phyloP scores from a whole-genome alignment of 2,888 invertebrate genomes.

The Baronia brevicornis region DNA sequence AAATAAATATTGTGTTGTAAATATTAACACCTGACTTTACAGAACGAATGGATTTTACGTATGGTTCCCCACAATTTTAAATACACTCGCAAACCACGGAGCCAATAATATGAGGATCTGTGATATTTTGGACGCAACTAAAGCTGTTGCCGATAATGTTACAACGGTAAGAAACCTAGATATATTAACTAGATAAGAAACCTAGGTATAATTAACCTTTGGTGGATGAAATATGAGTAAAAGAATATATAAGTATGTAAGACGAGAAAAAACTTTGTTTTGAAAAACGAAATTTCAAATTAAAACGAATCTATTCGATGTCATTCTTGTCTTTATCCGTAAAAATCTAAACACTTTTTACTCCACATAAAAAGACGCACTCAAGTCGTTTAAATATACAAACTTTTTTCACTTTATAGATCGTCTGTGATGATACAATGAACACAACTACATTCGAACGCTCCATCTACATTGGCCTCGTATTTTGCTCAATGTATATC shows the following conservation, averaged over 20 bases:
- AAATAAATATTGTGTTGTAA: too few species aligned
- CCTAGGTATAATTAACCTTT: too few species aligned
- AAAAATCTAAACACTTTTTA: too few species aligned
- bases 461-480: constrained; percentile 79
- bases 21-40: constrained; percentile 20
- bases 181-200: too few species aligned
- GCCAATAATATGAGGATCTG: constrained; percentile 55
- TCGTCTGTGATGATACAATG: constrained; percentile 69
- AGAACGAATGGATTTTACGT: constrained; percentile 75
- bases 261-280: too few species aligned
- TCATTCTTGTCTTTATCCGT: too few species aligned
- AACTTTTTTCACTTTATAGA: constrained; percentile 20
- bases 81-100: constrained; percentile 61
- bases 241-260: too few species aligned
- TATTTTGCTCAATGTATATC: constrained; percentile 79
- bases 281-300: too few species aligned
- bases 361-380: too few species aligned
- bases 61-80: constrained; percentile 77
- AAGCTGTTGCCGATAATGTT: constrained; percentile 30
- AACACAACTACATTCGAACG: constrained; percentile 78
- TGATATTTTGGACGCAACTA: constrained; percentile 49
- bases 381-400: too few species aligned
- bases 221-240: too few species aligned
- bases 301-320: too few species aligned
- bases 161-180: constrained; percentile 40